A percentile compares a stretch with the other conserved stretches of the same genome.
Conservation (phyloP, 2,888 invertebrate genomes). For the Brenthis daphne region DNA sequence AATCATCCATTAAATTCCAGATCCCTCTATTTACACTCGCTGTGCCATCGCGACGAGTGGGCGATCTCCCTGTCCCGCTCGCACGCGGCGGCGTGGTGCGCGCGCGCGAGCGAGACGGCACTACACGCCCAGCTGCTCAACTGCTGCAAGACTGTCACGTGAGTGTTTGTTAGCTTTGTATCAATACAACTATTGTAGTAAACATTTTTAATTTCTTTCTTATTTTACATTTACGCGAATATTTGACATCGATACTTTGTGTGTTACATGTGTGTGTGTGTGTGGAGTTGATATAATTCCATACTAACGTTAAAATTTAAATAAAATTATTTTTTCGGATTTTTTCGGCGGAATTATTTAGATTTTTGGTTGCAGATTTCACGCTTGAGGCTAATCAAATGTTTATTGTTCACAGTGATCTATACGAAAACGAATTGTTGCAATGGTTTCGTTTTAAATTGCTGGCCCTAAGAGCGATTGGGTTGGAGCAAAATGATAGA, state of each 20-base stretch:
- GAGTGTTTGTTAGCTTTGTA: slow-evolving; percentile 31
- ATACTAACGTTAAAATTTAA: background rate
- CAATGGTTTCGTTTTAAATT: slow-evolving; percentile 57
- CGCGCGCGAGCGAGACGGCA: slow-evolving; percentile 49
- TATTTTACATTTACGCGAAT: no score
- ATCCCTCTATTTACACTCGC: slow-evolving; percentile 1
- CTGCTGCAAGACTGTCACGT: slow-evolving; percentile 49
- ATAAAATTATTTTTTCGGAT: no score
- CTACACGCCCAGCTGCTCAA: slow-evolving; percentile 47
- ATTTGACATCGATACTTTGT: no score
- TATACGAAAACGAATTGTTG: slow-evolving; percentile 47
- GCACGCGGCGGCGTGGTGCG: slow-evolving; percentile 49
- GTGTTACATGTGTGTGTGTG: no score
- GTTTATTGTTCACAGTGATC: slow-evolving; percentile 40
- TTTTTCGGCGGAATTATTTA: no score
- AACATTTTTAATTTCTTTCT: no score
- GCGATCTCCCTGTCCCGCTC: slow-evolving; percentile 47
- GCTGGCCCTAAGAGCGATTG: slow-evolving; percentile 47
- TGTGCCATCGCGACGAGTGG: background rate
- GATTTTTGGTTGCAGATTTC: no score
- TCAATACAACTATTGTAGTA: no score
- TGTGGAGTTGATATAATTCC: no score
- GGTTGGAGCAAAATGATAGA: slow-evolving; percentile 41
- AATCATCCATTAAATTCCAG: slow-evolving; percentile 15
- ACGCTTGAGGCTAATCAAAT: background rate